Percentiles rank a stretch among this genome's conserved stretches.
Evolutionary conservation across 2,888 invertebrate species (phyloP).

Genomic region (Drosophila tripunctata): DNA sequence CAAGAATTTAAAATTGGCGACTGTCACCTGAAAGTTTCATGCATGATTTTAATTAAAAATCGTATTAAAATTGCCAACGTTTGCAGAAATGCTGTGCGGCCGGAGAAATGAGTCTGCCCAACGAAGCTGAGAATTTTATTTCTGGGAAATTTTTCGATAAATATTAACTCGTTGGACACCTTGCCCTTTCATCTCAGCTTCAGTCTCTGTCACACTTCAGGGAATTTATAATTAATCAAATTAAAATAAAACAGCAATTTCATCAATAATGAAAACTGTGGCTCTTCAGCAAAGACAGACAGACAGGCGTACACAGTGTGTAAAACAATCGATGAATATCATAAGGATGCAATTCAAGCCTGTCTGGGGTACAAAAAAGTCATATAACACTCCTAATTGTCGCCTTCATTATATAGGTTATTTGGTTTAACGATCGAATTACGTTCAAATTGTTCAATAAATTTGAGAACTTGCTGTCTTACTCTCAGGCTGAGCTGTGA

Average conservation of each 20-base stretch:
- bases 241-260: constrained; percentile 3
- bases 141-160: background rate
- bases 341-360: background rate
- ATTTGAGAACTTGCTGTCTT: constrained; percentile 6
- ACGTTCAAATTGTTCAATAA: constrained; percentile 33
- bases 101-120: background rate
- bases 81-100: background rate
- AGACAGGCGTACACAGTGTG: too few species aligned
- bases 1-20: background rate
- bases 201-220: background rate
- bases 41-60: constrained; percentile 18
- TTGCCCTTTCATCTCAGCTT: constrained; percentile 2
- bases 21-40: constrained; percentile 11
- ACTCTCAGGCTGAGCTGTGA: background rate
- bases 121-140: background rate
- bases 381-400: constrained; percentile 23
- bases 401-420: constrained; percentile 2
- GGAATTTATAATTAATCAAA: constrained; percentile 14
- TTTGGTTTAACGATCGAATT: constrained; percentile 33
- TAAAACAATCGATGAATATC: background rate
- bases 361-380: background rate
- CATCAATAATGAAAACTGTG: background rate
- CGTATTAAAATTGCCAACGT: constrained; percentile 35
- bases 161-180: background rate
- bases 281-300: background rate